Base-by-base conservation (phyloP, 2,113 vertebrate species). In the Toxotes chatareus region DNA sequence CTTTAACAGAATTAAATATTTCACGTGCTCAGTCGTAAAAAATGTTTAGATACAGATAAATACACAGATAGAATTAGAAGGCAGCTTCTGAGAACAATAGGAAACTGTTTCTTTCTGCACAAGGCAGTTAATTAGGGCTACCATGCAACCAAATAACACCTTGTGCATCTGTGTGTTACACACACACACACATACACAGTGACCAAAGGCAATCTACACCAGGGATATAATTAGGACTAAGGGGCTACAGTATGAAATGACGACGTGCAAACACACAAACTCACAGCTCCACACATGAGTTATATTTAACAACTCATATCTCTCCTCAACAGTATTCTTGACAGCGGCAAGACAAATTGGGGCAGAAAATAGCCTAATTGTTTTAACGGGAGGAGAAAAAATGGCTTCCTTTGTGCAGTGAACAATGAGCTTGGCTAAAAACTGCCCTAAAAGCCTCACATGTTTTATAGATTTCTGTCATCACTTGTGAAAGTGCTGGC, bases 291-390 rank as follows among this genome's bases (percentile, higher is more conserved):
- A 76, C 65, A 70, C 68, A 68, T 4, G 53, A 64, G 62, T 81
- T 91, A 93, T 87, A 91, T 90, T 92, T 93, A 93, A 86, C 77
- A 23, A 1, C 76, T 83, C 87, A 62, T 86, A 88, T 92, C 88
- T 84, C 27, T 70, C 69, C 70, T 87, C 82, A 65, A 66, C 81
- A 83, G 82, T 82, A 73, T 88, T 92, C 88, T 88, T 88, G 87
- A 86, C 86, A 73, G 84, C 55, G 7, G 61, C 7, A 56, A 85
- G 91, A 93, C 80, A 77, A 86, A 91, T 81, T 74, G 83, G 21
- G 4, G 76, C 80, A 93, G 82, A 91, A 93, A 94, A 94, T 93
- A 94, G 88, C 86, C 63, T 82, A 70, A 95, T 94, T 94, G 94
- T 94, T 93, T 91, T 68, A 85, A 64, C 7, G 19, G 21, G 62